Base-by-base conservation (phyloP, 2,113 vertebrate genomes). In the Mastomys coucha region DNA sequence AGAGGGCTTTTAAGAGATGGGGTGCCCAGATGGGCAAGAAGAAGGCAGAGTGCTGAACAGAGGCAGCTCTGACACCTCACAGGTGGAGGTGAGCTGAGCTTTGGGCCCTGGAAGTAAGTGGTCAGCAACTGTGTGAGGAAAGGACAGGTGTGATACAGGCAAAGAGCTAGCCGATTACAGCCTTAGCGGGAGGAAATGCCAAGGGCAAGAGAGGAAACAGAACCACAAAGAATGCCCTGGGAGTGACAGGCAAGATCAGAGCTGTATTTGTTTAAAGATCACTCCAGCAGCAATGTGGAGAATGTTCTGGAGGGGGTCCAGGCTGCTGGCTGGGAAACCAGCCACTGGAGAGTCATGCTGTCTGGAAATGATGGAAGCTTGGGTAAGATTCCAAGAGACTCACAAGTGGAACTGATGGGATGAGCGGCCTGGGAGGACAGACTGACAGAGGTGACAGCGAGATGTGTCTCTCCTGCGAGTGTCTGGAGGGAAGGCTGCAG, bases 101-200 rank as follows among this genome's bases (percentile, higher is more conserved):
- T 75, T 10, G 72, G 81, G 63, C 7, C 70, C 12, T 10, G 33
- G 42, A 58, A 86, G 72, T n/a, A 33, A n/a, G n/a, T n/a, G n/a
- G 65, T 28, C 16, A 49, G n/a, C 16, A n/a, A 1, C 12, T 1
- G 1, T 9, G 42, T 20, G 11, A 3, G 36, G 36, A 31, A 67
- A 91, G 51, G 65, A 22, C 56, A 75, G 31, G 65, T 3, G 2
- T 19, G 26, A 19, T 39, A 2, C 1, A 0, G 3, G 65, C n/a
- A 24, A 19, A 36, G 28, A 20, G 78, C 58, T 36, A 28, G 20
- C 16, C 22, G 3, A 36, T 63, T 1, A 1, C 1, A 0, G 85
- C 65, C 49, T 72, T 7, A 0, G 11, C 6, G 58, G 72, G 17
- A 76, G 80, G 82, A n/a, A n/a, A 53, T 5, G 67, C 78, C 7